Conservation (phyloP, 1,140 invertebrate genomes). For the Brachionus plicatilis region DNA sequence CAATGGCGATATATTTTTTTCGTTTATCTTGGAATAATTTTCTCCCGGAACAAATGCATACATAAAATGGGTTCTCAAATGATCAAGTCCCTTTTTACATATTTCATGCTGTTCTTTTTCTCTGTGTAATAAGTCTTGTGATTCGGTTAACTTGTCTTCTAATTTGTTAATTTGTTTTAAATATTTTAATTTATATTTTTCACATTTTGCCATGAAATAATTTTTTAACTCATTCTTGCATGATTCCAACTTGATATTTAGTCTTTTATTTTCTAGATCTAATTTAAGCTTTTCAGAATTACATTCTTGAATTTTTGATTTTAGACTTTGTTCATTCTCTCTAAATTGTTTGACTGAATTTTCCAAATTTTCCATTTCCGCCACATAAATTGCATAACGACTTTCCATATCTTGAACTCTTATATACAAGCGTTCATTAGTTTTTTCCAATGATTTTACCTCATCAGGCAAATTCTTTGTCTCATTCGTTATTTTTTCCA, state of each 20-base stretch:
- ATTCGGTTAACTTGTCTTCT: neutral
- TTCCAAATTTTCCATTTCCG: neutral
- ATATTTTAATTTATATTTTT: conserved; percentile 24
- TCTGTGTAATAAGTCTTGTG: neutral
- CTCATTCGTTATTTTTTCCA: neutral
- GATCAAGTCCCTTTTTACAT: conserved; percentile 13
- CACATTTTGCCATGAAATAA: conserved; percentile 33
- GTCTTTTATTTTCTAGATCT: neutral
- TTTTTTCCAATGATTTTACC: conserved; percentile 35
- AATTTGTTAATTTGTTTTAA: neutral
- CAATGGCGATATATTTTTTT: neutral
- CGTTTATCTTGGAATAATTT: neutral
- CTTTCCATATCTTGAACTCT: conserved; percentile 5
- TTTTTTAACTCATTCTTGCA: neutral
- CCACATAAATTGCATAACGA: neutral
- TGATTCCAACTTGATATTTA: neutral
- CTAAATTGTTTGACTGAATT: neutral
- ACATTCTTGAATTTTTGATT: neutral
- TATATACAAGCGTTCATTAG: conserved; percentile 30
- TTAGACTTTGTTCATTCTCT: neutral
- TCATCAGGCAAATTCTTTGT: conserved; percentile 18
- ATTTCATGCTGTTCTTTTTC: neutral
- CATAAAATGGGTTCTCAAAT: conserved; percentile 34
- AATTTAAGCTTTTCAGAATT: neutral
- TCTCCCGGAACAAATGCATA: neutral